Evolutionary conservation across 2,113 vertebrate genomes (phyloP), one percentile per base, ranked within the genome.

Genomic region (Ochotona princeps): DNA sequence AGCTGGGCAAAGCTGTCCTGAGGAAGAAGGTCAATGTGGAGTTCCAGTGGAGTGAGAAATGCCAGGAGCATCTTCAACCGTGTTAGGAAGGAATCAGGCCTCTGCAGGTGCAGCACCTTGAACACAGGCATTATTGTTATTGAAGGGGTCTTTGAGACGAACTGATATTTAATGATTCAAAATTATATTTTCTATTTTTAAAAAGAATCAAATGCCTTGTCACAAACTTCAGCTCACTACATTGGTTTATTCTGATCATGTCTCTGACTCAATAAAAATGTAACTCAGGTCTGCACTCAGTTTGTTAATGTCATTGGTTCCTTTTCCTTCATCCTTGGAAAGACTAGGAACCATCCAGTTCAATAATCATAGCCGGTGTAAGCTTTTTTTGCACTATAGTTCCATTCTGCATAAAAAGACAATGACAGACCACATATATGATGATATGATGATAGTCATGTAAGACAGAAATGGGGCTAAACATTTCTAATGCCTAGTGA

Each of bases 241-340:
- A 57, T n/a, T 67, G 78, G 30, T 61, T 80, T 38, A 94, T 96
- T 93, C 70, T 49, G 21, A 66, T 80, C 28, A 67, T 23, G 72
- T 83, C n/a, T 86, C 44, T 83, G 80, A 89, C 61, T 91, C 66
- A 73, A 60, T 83, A 83, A 89, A 94, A 84, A 49, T 93, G 2
- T 67, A 90, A 83, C 25, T 73, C 79, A 92, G 84, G 49, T 89
- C 61, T 87, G 70, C 32, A 87, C n/a, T 51, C 63, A 72, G 38
- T 79, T 86, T 86, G 47, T 23, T 87, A 18, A 30, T 60, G 69
- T 57, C 57, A 69, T 47, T 28, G 14, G 90, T 75, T 87, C 30
- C 3, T 75, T 94, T 73, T 76, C 26, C 57, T 74, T 14, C 30
- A 30, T 20, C 54, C 35, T 84, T 21, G 30, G 26, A 49, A 92